phyloP scores from a whole-genome alignment of 1,140 invertebrate genomes.

The Aphaenogaster ashmeadi region DNA sequence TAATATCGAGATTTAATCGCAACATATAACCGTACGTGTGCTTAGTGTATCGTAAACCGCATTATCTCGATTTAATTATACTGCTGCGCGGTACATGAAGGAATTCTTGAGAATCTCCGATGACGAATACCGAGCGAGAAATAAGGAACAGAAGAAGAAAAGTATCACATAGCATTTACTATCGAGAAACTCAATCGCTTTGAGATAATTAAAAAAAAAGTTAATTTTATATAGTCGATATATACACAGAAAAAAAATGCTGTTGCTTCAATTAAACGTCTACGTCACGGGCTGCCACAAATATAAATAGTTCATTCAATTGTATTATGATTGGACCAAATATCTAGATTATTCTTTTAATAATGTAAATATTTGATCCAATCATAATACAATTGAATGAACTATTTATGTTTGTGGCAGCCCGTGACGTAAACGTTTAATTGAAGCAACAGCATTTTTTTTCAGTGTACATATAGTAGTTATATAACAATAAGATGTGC shows the following conservation, averaged over 20 bases:
- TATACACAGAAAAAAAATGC: too few relatives aligned
- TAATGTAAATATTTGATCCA: too few relatives aligned
- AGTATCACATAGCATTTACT: neutral
- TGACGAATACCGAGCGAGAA: neutral
- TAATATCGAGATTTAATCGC: slow-evolving; percentile 39
- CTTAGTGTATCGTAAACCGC: slow-evolving; percentile 28
- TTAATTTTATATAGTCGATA: neutral
- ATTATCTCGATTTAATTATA: slow-evolving; percentile 13
- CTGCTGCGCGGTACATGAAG: neutral
- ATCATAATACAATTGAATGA: too few relatives aligned
- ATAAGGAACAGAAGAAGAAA: neutral
- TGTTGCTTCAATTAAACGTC: too few relatives aligned
- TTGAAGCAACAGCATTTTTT: too few relatives aligned
- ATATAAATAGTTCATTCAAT: too few relatives aligned
- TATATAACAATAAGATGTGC: neutral
- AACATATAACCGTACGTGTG: slow-evolving; percentile 19
- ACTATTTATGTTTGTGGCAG: too few relatives aligned
- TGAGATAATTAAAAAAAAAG: neutral
- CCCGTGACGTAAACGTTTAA: too few relatives aligned
- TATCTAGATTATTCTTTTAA: too few relatives aligned
- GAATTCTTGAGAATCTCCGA: slow-evolving; percentile 10
- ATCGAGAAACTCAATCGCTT: neutral
- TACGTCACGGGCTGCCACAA: too few relatives aligned
- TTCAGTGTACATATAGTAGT: too few relatives aligned
- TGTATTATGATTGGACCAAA: too few relatives aligned